Evolutionary conservation across 1,140 invertebrate species (phyloP), one percentile per base, ranked within the genome.

Genomic region (Cherax destructor): DNA sequence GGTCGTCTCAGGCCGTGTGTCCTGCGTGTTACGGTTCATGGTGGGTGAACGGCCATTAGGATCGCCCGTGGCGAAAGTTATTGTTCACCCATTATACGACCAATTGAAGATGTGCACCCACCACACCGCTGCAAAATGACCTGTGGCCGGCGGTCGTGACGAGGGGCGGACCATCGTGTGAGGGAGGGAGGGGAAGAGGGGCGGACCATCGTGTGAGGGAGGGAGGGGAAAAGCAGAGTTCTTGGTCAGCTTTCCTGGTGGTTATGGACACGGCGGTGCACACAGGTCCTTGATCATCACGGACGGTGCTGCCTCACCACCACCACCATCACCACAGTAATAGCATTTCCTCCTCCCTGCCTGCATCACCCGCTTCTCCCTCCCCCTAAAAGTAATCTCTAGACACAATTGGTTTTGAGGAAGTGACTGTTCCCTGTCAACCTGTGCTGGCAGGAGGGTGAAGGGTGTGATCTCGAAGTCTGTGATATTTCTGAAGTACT

Each of bases 51-150:
- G 30, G 24, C 18, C 50, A 9, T 9, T 86, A 18, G 24, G n/a
- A 49, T 9, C 0, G 49, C 81, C 78, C 49, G 24, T 41, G 80
- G 87, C 79, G 47, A 89, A 77, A 89, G 87, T 89, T 89, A 89
- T 89, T 83, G 87, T 83, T 89, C 61, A 50, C 49, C 87, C 81
- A 90, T 90, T 90, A 90, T 72, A 90, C 88, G 88, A 81, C 72
- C 88, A 90, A 90, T 90, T 90, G 81, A 72, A 84, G 88, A 90
- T 84, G 69, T 65, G 69, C 88, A 65, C 47, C 77, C 78, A 77
- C 86, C 77, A 79, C 86, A 77, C 59, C 52, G 30, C 86, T 77
- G 69, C 69, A 80, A 80, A 88, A 72, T 88, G 86, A 88, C 86
- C 86, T 88, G 77, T 88, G 86, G 50, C 49, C 18, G 13, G 72